phyloP scores from a whole-genome alignment of 2,888 invertebrate genomes.

The Apomyelois bistriatella region DNA sequence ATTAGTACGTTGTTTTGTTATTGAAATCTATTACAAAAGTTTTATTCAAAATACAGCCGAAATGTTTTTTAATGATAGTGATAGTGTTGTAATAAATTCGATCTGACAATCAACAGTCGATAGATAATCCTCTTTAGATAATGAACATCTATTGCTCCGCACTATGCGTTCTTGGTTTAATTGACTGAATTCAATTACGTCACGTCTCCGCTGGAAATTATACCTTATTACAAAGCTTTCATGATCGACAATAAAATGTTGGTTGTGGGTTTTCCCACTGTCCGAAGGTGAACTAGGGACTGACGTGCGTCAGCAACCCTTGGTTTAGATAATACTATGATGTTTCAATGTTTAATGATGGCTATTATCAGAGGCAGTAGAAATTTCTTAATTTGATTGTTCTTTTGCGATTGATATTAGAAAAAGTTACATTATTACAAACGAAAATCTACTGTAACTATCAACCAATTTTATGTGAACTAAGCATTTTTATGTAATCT shows the following conservation, averaged over 20 bases:
- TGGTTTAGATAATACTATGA: slow-evolving; percentile 30
- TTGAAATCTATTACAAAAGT: too few relatives aligned
- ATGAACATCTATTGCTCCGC: slow-evolving; percentile 20
- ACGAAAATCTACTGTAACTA: too few relatives aligned
- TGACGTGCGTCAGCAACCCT: slow-evolving; percentile 58
- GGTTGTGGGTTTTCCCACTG: slow-evolving; percentile 48
- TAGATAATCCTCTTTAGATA: slow-evolving; percentile 6
- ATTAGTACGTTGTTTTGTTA: too few relatives aligned
- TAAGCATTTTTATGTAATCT: too few relatives aligned
- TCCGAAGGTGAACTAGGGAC: slow-evolving; percentile 54
- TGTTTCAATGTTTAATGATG: slow-evolving; percentile 23
- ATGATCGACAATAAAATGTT: slow-evolving; percentile 19
- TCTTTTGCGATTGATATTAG: not conserved
- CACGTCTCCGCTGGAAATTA: slow-evolving; percentile 2
- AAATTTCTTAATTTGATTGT: not conserved
- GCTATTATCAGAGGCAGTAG: slow-evolving; percentile 1
- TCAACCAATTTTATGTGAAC: too few relatives aligned
- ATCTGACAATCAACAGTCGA: not conserved
- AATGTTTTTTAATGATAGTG: too few relatives aligned
- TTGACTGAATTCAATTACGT: slow-evolving; percentile 42
- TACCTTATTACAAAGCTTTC: slow-evolving; percentile 35
- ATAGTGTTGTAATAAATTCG: slow-evolving; percentile 6
- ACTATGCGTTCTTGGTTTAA: slow-evolving; percentile 31
- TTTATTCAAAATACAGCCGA: too few relatives aligned
- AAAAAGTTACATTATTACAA: too few relatives aligned